These are phyloP conservation scores for Sinohyriopsis cumingii DNA, from an alignment of 2,888 invertebrate species.

Conservation along the genomic window DNA sequence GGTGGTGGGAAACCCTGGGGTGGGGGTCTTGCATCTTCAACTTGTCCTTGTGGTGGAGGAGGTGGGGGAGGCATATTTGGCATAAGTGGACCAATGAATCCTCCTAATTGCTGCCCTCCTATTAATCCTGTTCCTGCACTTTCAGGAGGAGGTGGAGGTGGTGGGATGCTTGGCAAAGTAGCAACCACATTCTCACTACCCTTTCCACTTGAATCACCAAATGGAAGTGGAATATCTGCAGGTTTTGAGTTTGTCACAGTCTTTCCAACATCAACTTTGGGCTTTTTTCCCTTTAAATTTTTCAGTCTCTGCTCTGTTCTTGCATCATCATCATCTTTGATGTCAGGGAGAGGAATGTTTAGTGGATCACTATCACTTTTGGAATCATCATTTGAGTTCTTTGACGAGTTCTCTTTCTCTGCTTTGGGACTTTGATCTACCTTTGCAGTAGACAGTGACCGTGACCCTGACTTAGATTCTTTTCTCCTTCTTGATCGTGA, in stretches of 20 bases:
- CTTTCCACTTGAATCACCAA: slow-evolving; percentile 38
- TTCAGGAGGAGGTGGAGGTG: slow-evolving; percentile 25
- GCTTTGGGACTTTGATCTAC: slow-evolving; percentile 25
- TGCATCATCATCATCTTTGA: slow-evolving; percentile 44
- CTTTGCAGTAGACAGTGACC: slow-evolving; percentile 15
- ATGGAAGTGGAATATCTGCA: slow-evolving; percentile 41
- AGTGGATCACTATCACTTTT: slow-evolving; percentile 40
- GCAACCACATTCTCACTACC: slow-evolving; percentile 27
- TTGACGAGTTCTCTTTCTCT: slow-evolving; percentile 24
- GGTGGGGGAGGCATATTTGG: slow-evolving; percentile 33
- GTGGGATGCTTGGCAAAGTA: slow-evolving; percentile 26
- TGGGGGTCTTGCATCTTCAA: slow-evolving; percentile 21
- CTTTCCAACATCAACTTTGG: slow-evolving; percentile 36
- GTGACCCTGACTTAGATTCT: slow-evolving; percentile 20
- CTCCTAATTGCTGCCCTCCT: neutral
- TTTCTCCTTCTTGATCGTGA: slow-evolving; percentile 21
- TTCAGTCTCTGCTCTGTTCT: slow-evolving; percentile 37
- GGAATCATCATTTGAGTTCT: neutral
- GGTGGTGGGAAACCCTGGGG: slow-evolving; percentile 25
- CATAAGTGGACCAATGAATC: slow-evolving; percentile 36
- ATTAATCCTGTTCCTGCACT: slow-evolving; percentile 7
- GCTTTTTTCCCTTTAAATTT: slow-evolving; percentile 51
- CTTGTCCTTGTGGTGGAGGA: slow-evolving; percentile 23
- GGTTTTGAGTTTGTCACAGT: slow-evolving; percentile 36
- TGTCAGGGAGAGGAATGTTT: slow-evolving; percentile 59